Conservation (phyloP, 1,140 invertebrate genomes). For the Caenorhabditis briggsae region DNA sequence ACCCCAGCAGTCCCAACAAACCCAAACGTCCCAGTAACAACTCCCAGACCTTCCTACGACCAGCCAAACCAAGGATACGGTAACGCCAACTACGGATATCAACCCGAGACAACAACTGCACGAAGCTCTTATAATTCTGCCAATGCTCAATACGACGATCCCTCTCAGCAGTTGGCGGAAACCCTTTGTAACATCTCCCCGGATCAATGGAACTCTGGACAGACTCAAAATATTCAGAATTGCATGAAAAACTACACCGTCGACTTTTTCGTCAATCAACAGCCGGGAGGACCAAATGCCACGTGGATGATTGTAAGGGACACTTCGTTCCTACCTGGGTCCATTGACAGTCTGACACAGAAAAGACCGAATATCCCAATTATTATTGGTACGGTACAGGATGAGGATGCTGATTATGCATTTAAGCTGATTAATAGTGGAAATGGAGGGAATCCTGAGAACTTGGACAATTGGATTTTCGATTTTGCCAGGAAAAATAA, state of each 20-base stretch:
- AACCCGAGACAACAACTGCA: conserved; percentile 42
- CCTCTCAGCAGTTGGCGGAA: conserved; percentile 46
- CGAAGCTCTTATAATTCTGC: conserved; percentile 39
- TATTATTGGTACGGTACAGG: conserved; percentile 64
- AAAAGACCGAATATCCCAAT: conserved; percentile 61
- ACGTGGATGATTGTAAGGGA: conserved; percentile 65
- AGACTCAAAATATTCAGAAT: conserved; percentile 52
- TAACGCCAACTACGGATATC: conserved; percentile 33
- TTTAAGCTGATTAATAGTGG: conserved; percentile 60
- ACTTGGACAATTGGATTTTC: conserved; percentile 61
- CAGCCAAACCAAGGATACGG: conserved; percentile 11
- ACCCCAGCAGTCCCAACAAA: conserved; percentile 51
- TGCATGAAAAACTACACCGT: conserved; percentile 58
- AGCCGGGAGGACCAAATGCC: neutral
- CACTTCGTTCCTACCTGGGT: conserved; percentile 59
- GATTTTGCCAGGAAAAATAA: conserved; percentile 64
- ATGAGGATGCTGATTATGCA: conserved; percentile 63
- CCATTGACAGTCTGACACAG: conserved; percentile 29
- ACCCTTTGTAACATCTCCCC: conserved; percentile 55
- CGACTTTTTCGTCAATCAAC: conserved; percentile 59
- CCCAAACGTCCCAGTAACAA: conserved; percentile 19
- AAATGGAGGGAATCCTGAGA: conserved; percentile 35
- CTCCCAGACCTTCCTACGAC: conserved; percentile 39
- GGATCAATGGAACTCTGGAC: conserved; percentile 57
- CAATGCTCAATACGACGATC: conserved; percentile 58